Conservation (phyloP, 2,797 vertebrate genomes). For the Denticeps clupeoides region DNA sequence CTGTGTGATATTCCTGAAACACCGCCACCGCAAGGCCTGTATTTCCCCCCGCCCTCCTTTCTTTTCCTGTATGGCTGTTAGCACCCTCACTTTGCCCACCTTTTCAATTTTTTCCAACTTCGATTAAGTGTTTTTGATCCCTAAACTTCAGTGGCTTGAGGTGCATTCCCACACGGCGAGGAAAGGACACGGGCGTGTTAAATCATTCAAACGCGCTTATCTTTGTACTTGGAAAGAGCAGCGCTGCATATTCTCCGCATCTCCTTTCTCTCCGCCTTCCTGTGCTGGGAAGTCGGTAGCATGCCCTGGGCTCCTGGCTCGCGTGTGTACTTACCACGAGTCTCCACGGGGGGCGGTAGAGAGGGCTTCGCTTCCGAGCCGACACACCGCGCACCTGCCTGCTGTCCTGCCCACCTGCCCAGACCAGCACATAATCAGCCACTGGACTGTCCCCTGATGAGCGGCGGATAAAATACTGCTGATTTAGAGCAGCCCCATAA, state of each 20-base stretch:
- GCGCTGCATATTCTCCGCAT: too few relatives aligned
- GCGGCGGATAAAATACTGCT: conserved; percentile 69
- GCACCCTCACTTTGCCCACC: neutral
- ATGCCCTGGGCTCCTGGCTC: neutral
- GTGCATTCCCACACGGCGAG: too few relatives aligned
- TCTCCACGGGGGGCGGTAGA: conserved; percentile 41
- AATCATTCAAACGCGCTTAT: too few relatives aligned
- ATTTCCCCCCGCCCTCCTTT: neutral
- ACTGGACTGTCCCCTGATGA: conserved; percentile 47
- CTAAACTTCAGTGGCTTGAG: too few relatives aligned
- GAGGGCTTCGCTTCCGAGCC: too few relatives aligned
- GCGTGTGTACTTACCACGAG: conserved; percentile 8
- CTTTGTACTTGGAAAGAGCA: too few relatives aligned
- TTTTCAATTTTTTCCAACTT: neutral
- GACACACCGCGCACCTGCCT: conserved; percentile 29
- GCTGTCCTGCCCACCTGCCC: conserved; percentile 26
- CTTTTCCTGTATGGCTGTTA: conserved; percentile 38
- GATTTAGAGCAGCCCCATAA: conserved; percentile 78
- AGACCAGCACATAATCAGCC: conserved; percentile 38
- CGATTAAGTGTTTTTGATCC: too few relatives aligned
- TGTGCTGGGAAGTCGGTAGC: conserved; percentile 1
- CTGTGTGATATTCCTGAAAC: conserved; percentile 55
- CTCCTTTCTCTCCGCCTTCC: neutral
- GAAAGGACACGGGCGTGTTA: too few relatives aligned
- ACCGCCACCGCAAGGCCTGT: conserved; percentile 19